phyloP scores from a whole-genome alignment of 2,113 vertebrate species.

The Trochalopteron elliotii region DNA sequence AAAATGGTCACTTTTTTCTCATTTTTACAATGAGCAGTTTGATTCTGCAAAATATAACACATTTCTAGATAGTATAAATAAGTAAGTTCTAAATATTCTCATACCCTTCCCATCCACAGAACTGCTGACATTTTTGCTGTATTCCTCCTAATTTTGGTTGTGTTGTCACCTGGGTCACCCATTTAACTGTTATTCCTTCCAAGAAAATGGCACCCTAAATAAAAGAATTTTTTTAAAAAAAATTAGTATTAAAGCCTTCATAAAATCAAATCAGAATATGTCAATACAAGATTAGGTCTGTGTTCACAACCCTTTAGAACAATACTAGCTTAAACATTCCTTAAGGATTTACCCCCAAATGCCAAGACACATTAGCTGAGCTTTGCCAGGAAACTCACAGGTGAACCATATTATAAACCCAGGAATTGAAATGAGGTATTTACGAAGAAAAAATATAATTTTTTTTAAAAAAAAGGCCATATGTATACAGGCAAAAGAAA shows the following conservation, averaged over 20 bases:
- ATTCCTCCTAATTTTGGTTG: slow-evolving; percentile 91
- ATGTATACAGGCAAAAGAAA: background rate
- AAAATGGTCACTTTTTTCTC: background rate
- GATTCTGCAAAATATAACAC: background rate
- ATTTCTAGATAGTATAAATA: background rate
- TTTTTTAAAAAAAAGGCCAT: background rate
- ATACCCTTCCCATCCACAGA: slow-evolving; percentile 94
- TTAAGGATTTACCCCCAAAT: background rate
- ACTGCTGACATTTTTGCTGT: slow-evolving; percentile 92
- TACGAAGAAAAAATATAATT: no score
- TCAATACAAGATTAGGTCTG: background rate
- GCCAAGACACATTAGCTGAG: background rate
- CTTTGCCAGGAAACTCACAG: background rate
- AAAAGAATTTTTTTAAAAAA: background rate
- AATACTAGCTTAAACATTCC: background rate
- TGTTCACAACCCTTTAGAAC: background rate
- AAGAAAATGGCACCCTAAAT: slow-evolving; percentile 92
- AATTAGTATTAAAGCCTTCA: background rate
- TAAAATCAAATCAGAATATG: background rate
- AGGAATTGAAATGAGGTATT: background rate
- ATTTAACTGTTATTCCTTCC: slow-evolving; percentile 91
- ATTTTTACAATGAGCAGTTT: background rate
- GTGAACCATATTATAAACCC: background rate
- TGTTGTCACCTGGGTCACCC: slow-evolving; percentile 88
- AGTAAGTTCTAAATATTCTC: slow-evolving; percentile 10